Conservation (phyloP, 2,797 vertebrate genomes). For the Acanthopagrus latus region DNA sequence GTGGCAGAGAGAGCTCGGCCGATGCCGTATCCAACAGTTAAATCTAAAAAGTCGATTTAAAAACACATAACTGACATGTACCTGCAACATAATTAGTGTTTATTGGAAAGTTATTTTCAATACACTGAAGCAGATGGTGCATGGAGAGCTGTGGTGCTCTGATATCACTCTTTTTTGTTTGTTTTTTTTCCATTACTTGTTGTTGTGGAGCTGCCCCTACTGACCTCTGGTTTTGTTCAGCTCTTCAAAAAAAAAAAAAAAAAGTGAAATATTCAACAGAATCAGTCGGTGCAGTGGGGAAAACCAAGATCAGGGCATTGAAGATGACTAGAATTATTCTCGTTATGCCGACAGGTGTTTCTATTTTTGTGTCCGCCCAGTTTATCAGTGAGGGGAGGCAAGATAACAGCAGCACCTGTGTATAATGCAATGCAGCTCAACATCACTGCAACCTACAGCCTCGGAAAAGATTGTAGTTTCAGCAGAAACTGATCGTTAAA, state of each 20-base stretch:
- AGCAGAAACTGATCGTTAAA: not conserved
- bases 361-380: not conserved
- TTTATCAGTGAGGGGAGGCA: not conserved
- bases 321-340: not conserved
- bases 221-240: slow-evolving; percentile 4
- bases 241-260: not conserved
- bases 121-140: not conserved
- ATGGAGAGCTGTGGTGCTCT: not conserved
- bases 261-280: not conserved
- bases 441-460: not conserved
- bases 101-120: not conserved
- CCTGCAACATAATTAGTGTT: not conserved
- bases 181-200: not conserved
- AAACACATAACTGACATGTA: not conserved
- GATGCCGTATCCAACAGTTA: not conserved
- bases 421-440: not conserved
- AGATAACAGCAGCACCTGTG: not conserved
- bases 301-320: not conserved
- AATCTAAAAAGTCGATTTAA: slow-evolving; percentile 15
- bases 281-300: not conserved
- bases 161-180: not conserved
- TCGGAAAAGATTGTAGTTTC: not conserved
- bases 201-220: not conserved
- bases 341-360: not conserved
- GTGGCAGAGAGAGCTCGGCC: slow-evolving; percentile 8